A percentile compares a stretch with the other conserved stretches of the same genome.
Conservation (phyloP, 2,113 vertebrate genomes). For the Oryctolagus cuniculus region DNA sequence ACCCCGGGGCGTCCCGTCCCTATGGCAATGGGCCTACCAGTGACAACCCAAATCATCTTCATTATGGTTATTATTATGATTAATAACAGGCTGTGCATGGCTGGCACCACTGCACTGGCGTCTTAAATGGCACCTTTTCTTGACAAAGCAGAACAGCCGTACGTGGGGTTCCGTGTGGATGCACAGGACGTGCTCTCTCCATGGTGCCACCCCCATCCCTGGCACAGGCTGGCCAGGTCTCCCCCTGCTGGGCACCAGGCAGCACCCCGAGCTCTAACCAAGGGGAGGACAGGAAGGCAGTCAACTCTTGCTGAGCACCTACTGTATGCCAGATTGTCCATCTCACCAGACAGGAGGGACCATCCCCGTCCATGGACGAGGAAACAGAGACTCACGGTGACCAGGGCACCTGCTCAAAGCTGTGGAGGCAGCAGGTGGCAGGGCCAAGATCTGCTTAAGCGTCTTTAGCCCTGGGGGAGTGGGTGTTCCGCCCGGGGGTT, state of each 20-base stretch:
- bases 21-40: neutral
- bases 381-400: neutral
- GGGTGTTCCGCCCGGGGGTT: too few relatives aligned
- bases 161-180: rapidly evolving
- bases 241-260: neutral
- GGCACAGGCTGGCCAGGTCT: neutral
- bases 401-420: neutral
- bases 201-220: neutral
- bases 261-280: neutral
- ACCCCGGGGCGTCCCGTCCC: neutral
- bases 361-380: rapidly evolving
- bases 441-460: too few relatives aligned
- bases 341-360: rapidly evolving
- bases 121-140: constrained; percentile 30
- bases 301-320: neutral
- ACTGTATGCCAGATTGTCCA: neutral
- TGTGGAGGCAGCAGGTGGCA: rapidly evolving
- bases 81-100: neutral
- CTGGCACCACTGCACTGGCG: neutral
- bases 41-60: constrained; percentile 4
- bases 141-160: neutral
- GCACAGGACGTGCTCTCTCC: neutral
- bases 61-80: constrained; percentile 68
- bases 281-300: neutral
- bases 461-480: neutral